These are phyloP conservation scores for Propithecus perrieri DNA, from an alignment of 2,797 vertebrate species.

Conservation along the genomic window DNA sequence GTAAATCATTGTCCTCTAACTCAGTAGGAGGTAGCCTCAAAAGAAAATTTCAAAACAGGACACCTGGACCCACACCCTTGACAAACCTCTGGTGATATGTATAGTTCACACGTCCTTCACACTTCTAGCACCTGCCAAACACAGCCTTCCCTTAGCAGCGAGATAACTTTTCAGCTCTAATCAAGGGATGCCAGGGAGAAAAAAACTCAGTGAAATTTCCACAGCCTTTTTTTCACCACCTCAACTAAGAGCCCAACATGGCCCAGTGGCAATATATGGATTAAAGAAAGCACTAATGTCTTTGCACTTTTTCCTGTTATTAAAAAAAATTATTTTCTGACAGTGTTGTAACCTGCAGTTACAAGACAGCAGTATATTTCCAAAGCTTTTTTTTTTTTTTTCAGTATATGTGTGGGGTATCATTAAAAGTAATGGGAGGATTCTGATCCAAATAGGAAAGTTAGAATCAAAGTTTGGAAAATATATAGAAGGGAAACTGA, in stretches of 20 bases:
- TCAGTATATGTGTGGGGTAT: background rate
- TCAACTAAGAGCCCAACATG: background rate
- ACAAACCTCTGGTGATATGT: background rate
- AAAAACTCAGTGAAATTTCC: background rate
- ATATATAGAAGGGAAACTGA: background rate
- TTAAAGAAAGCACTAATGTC: background rate
- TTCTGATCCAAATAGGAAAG: background rate
- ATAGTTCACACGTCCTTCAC: background rate
- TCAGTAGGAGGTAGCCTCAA: background rate
- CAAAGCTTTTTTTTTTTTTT: background rate
- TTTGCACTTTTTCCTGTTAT: background rate
- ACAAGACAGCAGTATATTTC: background rate
- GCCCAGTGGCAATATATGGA: background rate
- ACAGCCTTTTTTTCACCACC: background rate
- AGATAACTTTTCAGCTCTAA: background rate
- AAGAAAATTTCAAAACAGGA: conserved; percentile 46
- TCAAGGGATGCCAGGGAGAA: background rate
- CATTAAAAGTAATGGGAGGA: background rate
- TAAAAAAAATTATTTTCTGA: background rate
- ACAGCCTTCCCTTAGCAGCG: background rate
- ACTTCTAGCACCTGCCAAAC: background rate
- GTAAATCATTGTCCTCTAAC: background rate
- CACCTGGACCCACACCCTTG: background rate
- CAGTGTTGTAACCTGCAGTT: background rate
- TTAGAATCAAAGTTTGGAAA: background rate